phyloP scores from a whole-genome alignment of 2,113 vertebrate genomes.

The Gadus chalcogrammus region DNA sequence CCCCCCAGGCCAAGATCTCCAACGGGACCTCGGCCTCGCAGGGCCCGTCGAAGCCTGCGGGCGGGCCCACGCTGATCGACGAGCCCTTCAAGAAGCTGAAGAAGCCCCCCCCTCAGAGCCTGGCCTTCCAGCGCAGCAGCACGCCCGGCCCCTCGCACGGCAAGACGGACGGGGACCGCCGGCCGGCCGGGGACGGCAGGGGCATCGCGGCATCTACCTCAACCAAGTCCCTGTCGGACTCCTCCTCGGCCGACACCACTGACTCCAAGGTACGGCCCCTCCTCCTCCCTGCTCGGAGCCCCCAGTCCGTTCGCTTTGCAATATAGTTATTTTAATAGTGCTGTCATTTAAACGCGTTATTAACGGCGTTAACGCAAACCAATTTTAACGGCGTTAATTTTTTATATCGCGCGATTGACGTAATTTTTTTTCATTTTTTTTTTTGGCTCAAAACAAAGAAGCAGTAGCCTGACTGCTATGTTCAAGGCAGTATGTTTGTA shows the following conservation, averaged over 20 bases:
- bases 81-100: slow-evolving; percentile 76
- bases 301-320: not conserved
- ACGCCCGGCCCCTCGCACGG: slow-evolving; percentile 49
- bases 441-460: no score
- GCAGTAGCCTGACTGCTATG: no score
- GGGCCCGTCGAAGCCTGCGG: slow-evolving; percentile 44
- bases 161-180: slow-evolving; percentile 52
- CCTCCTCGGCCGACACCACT: slow-evolving; percentile 59
- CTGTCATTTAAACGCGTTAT: no score
- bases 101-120: slow-evolving; percentile 68
- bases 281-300: not conserved
- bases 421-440: no score
- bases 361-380: no score
- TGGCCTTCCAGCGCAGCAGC: slow-evolving; percentile 42
- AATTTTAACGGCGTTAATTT: no score
- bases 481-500: no score
- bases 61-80: slow-evolving; percentile 54
- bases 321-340: no score
- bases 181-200: slow-evolving; percentile 62
- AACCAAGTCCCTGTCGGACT: slow-evolving; percentile 69
- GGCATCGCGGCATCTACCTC: slow-evolving; percentile 75
- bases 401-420: no score
- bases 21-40: slow-evolving; percentile 60
- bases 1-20: slow-evolving; percentile 58
- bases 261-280: slow-evolving; percentile 68